Evolutionary conservation across 2,888 invertebrate species (phyloP).

Genomic region (Eudemis profundana): DNA sequence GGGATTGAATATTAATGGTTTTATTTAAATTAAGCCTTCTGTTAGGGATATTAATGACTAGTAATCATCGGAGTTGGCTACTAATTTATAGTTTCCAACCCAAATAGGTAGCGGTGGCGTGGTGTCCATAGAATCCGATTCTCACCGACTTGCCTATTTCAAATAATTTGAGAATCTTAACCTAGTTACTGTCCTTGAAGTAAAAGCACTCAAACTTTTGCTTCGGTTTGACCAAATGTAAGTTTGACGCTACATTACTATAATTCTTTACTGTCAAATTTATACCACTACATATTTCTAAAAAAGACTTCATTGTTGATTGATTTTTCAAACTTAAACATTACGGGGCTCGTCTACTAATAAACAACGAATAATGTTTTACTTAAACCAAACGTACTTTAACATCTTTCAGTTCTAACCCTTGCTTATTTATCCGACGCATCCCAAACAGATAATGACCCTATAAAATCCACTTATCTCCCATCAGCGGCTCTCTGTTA

Average conservation of each 20-base stretch:
- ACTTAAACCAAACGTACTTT: slow-evolving; percentile 6
- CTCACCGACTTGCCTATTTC: too few relatives aligned
- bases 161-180: too few relatives aligned
- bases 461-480: slow-evolving; percentile 44
- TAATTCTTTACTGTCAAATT: too few relatives aligned
- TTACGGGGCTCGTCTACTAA: background rate
- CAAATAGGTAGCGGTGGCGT: too few relatives aligned
- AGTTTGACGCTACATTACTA: too few relatives aligned
- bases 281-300: too few relatives aligned
- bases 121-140: too few relatives aligned
- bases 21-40: background rate
- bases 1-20: slow-evolving; percentile 11
- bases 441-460: slow-evolving; percentile 31
- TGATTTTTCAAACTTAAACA: background rate
- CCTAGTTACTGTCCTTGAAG: too few relatives aligned
- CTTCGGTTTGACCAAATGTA: too few relatives aligned
- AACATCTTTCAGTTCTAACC: slow-evolving; percentile 23
- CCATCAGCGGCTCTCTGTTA: slow-evolving; percentile 30
- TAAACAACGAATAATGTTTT: slow-evolving; percentile 2
- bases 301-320: too few relatives aligned
- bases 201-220: too few relatives aligned
- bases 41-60: background rate
- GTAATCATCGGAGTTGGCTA: background rate
- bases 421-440: slow-evolving; percentile 36
- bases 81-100: background rate